Percentiles rank a stretch among this genome's conserved stretches.
Conservation (phyloP, 2,888 invertebrate species). For the Drosophila nr. perissopoda region DNA sequence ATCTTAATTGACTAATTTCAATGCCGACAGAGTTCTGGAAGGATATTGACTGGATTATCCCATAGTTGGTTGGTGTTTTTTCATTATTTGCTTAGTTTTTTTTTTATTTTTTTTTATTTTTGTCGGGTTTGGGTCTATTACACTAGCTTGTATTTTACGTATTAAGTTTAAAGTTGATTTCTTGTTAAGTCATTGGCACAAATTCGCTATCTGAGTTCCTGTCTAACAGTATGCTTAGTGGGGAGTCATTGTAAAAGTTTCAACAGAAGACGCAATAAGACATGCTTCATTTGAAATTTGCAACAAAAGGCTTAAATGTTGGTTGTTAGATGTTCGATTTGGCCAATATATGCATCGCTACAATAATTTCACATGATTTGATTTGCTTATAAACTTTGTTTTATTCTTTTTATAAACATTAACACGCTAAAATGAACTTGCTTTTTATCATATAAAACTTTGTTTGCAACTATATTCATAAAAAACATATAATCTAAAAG, state of each 20-base stretch:
- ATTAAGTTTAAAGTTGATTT: constrained; percentile 28
- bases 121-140: constrained; percentile 25
- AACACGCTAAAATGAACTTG: constrained; percentile 65
- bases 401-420: constrained; percentile 61
- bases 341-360: constrained; percentile 19
- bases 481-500: constrained; percentile 46
- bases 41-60: constrained; percentile 47
- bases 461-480: constrained; percentile 53
- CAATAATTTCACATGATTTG: constrained; percentile 65
- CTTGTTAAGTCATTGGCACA: constrained; percentile 64
- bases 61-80: constrained; percentile 13
- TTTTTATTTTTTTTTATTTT: background rate
- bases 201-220: constrained; percentile 58
- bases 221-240: constrained; percentile 28
- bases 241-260: constrained; percentile 12
- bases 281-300: background rate
- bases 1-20: constrained; percentile 68
- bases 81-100: background rate
- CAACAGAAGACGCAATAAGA: constrained; percentile 9
- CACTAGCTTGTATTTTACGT: constrained; percentile 44
- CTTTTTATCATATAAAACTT: constrained; percentile 63
- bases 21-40: constrained; percentile 54
- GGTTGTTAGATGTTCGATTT: constrained; percentile 14
- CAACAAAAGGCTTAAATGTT: constrained; percentile 12
- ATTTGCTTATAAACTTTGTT: constrained; percentile 73